Conservation (phyloP, 2,888 invertebrate genomes). For the Pterostichus niger region DNA sequence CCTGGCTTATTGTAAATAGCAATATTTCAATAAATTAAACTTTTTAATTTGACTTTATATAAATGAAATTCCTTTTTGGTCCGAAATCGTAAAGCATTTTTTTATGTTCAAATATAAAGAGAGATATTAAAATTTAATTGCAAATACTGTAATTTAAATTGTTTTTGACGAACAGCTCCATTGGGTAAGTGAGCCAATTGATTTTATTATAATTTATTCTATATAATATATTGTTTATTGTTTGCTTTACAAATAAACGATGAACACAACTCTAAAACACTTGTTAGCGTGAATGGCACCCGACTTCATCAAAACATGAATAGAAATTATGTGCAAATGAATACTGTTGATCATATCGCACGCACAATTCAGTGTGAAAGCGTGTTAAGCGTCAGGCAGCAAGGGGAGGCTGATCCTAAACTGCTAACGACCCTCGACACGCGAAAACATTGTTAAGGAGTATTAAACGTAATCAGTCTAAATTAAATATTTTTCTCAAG, state of each 20-base stretch:
- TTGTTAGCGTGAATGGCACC: slow-evolving; percentile 24
- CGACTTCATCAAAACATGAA: slow-evolving; percentile 12
- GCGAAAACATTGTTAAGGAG: slow-evolving; percentile 35
- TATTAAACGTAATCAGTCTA: slow-evolving; percentile 6
- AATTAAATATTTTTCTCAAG: slow-evolving; percentile 31
- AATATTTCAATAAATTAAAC: too few species aligned
- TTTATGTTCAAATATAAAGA: not conserved
- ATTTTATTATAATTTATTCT: slow-evolving; percentile 14
- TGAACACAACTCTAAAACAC: slow-evolving; percentile 1
- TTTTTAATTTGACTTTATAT: too few species aligned
- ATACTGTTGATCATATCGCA: slow-evolving; percentile 49
- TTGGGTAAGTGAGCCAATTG: slow-evolving; percentile 12
- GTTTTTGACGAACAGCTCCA: not conserved
- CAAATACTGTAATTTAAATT: too few species aligned
- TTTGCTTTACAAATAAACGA: not conserved
- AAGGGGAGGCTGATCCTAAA: not conserved
- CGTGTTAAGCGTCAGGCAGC: slow-evolving; percentile 41
- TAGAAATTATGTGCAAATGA: slow-evolving; percentile 43
- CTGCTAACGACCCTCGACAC: slow-evolving; percentile 17
- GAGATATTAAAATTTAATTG: not conserved
- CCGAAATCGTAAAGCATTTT: too few species aligned
- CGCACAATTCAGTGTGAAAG: slow-evolving; percentile 15
- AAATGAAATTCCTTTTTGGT: too few species aligned
- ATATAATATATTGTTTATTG: slow-evolving; percentile 25
- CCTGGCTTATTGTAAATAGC: too few species aligned